Conservation (phyloP, 2,888 invertebrate genomes). For the Luperina testacea region DNA sequence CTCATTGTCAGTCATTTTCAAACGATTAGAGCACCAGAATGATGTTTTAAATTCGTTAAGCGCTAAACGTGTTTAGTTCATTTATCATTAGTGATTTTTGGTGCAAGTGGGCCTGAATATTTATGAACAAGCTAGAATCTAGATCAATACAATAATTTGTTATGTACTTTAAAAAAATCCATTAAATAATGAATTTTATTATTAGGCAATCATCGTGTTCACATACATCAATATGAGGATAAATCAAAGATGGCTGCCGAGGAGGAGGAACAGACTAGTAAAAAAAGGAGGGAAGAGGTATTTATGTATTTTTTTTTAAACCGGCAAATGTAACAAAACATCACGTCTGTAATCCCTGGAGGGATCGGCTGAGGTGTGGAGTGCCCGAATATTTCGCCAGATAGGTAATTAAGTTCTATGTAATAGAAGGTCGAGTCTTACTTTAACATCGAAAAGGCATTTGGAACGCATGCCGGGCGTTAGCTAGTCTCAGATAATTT, state of each 20-base stretch:
- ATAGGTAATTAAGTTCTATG: neutral
- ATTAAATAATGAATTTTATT: neutral
- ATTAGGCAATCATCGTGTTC: slow-evolving; percentile 85
- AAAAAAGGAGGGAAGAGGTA: slow-evolving; percentile 81
- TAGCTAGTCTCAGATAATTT: neutral
- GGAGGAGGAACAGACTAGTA: slow-evolving; percentile 79
- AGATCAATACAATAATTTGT: neutral
- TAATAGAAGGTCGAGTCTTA: neutral
- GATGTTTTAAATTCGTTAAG: neutral
- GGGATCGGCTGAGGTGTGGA: neutral
- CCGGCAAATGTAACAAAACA: neutral
- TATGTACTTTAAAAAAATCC: neutral
- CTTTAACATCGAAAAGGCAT: neutral
- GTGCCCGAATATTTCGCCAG: too few species aligned
- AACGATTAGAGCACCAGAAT: neutral
- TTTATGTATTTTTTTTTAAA: slow-evolving; percentile 56
- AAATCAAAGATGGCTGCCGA: slow-evolving; percentile 80
- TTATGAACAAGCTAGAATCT: neutral
- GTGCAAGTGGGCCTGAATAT: neutral
- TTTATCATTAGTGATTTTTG: neutral
- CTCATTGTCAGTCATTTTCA: neutral
- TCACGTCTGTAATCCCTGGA: neutral
- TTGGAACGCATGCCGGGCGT: neutral
- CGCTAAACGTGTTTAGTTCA: neutral
- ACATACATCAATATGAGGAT: slow-evolving; percentile 85